Percentiles rank a stretch among this genome's conserved stretches.
Evolutionary conservation across 2,888 invertebrate species (phyloP).

Genomic region (Leptinotarsa rubiginosa): DNA sequence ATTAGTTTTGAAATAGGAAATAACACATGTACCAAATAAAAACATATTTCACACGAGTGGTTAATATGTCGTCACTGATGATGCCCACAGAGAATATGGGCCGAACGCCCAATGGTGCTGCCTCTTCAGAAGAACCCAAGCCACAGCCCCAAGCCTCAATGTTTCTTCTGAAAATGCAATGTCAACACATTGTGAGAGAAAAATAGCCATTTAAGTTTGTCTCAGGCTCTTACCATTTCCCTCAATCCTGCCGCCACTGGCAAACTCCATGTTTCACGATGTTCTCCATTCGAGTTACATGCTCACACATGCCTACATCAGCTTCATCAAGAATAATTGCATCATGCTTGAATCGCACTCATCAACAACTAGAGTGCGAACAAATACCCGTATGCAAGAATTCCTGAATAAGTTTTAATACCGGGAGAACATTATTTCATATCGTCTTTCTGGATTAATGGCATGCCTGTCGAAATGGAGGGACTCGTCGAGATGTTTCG

Average conservation of each 20-base stretch:
- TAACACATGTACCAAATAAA: too few relatives aligned
- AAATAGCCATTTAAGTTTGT: neutral
- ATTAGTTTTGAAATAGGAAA: too few relatives aligned
- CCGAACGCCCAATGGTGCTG: too few relatives aligned
- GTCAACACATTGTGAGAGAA: too few relatives aligned
- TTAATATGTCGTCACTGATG: too few relatives aligned
- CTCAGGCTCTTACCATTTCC: neutral
- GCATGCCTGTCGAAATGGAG: neutral
- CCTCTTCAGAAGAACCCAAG: too few relatives aligned
- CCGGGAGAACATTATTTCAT: neutral
- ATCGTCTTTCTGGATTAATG: neutral
- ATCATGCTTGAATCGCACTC: conserved; percentile 23
- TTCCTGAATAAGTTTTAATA: neutral
- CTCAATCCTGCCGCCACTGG: neutral
- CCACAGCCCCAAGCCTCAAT: too few relatives aligned
- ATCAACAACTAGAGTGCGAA: conserved; percentile 34
- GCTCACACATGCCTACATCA: conserved; percentile 9
- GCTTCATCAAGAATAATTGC: conserved; percentile 29
- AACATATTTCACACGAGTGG: too few relatives aligned
- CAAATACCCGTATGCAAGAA: conserved; percentile 30
- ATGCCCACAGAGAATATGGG: too few relatives aligned
- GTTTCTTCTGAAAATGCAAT: too few relatives aligned
- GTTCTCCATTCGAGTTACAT: neutral
- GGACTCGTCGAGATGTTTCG: neutral
- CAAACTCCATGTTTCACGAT: neutral